Percentiles rank a stretch among this genome's conserved stretches.
These are phyloP conservation scores for Polyploca ridens DNA, from an alignment of 2,888 invertebrate genomes.

Conservation along the genomic window DNA sequence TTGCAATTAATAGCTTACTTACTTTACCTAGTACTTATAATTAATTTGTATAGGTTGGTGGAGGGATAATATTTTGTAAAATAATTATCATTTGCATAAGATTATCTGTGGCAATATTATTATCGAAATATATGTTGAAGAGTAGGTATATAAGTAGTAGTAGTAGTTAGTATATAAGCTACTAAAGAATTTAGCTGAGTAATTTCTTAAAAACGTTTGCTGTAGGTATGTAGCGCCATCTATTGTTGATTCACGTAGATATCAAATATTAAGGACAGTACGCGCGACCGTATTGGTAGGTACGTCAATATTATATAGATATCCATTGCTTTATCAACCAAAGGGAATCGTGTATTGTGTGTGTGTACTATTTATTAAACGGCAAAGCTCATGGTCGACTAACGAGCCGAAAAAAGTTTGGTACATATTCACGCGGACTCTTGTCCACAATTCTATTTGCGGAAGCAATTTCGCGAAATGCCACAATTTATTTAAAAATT, in stretches of 20 bases:
- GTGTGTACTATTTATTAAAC: slow-evolving; percentile 44
- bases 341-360: slow-evolving; percentile 23
- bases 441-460: slow-evolving; percentile 80
- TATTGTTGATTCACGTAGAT: slow-evolving; percentile 27
- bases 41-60: no score
- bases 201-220: no score
- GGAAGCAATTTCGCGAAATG: slow-evolving; percentile 83
- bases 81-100: no score
- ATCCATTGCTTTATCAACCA: slow-evolving; percentile 11
- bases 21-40: neutral
- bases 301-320: neutral
- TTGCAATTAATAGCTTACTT: neutral
- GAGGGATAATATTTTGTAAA: no score
- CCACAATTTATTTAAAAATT: slow-evolving; percentile 86
- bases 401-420: slow-evolving; percentile 71
- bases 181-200: no score
- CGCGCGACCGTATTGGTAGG: slow-evolving; percentile 18
- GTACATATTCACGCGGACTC: slow-evolving; percentile 70
- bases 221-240: slow-evolving; percentile 45
- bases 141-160: no score
- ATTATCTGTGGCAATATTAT: neutral
- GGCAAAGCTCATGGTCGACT: slow-evolving; percentile 58
- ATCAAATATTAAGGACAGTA: slow-evolving; percentile 20
- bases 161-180: no score
- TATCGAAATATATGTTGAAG: no score